phyloP scores from a whole-genome alignment of 1,140 invertebrate species.

The Rhagoletis zephyria region DNA sequence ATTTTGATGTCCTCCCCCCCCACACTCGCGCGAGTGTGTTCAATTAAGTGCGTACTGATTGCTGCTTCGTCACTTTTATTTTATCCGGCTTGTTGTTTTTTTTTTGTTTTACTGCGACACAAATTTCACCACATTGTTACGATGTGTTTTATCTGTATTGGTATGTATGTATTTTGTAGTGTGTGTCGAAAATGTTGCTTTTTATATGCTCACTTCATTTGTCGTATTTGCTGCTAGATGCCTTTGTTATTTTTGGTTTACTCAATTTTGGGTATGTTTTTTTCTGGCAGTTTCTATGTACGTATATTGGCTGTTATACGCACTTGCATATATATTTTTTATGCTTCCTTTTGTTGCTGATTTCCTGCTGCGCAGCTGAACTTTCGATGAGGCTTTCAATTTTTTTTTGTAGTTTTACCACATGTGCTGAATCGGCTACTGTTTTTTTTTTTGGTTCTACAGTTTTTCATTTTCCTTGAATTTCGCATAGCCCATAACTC shows the following conservation, averaged over 20 bases:
- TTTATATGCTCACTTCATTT: slow-evolving; percentile 23
- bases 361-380: neutral
- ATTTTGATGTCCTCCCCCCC: too few species aligned
- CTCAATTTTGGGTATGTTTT: neutral
- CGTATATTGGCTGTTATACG: neutral
- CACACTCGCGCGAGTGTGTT: neutral
- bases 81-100: neutral
- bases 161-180: neutral
- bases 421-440: neutral
- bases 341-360: neutral
- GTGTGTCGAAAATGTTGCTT: neutral
- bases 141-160: neutral
- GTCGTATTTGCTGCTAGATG: neutral
- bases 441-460: neutral
- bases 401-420: neutral
- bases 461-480: neutral
- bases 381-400: neutral
- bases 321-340: neutral
- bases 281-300: neutral
- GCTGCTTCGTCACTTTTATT: slow-evolving; percentile 14
- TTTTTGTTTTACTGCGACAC: neutral
- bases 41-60: slow-evolving; percentile 16
- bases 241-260: neutral
- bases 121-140: slow-evolving; percentile 1
- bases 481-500: neutral